Conservation (phyloP, 92 coral and sea anemone species). For the Porites divaricata region DNA sequence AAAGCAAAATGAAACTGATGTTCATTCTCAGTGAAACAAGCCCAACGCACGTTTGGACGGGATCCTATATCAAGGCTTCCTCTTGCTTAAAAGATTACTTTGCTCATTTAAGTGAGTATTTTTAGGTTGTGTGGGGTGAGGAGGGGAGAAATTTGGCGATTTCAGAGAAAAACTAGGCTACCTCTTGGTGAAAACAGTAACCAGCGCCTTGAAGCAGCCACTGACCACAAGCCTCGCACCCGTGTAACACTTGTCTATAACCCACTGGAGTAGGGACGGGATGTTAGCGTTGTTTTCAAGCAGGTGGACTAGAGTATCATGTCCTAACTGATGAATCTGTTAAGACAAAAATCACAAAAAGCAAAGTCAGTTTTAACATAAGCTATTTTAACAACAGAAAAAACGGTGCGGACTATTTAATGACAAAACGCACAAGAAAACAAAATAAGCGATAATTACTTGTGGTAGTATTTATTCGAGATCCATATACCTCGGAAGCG, state of each 20-base stretch:
- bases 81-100: no score
- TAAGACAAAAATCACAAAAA: background rate
- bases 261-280: conserved; percentile 94
- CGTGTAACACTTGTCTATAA: conserved; percentile 95
- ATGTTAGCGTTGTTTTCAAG: conserved; percentile 87
- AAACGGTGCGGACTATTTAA: no score
- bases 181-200: conserved; percentile 90
- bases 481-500: no score
- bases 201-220: conserved; percentile 94
- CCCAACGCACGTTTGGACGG: background rate
- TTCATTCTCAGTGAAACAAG: background rate
- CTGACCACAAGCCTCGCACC: conserved; percentile 88
- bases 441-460: no score
- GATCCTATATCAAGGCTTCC: background rate
- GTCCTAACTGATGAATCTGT: conserved; percentile 92
- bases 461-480: no score
- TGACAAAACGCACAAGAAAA: no score
- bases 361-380: no score
- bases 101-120: no score
- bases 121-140: background rate
- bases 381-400: no score
- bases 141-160: background rate
- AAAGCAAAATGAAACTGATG: background rate
- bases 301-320: conserved; percentile 82
- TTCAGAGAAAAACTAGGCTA: background rate